A percentile compares a stretch with the other conserved stretches of the same genome.
Conservation (phyloP, 2,888 invertebrate species). For the Drosophila quinaria region DNA sequence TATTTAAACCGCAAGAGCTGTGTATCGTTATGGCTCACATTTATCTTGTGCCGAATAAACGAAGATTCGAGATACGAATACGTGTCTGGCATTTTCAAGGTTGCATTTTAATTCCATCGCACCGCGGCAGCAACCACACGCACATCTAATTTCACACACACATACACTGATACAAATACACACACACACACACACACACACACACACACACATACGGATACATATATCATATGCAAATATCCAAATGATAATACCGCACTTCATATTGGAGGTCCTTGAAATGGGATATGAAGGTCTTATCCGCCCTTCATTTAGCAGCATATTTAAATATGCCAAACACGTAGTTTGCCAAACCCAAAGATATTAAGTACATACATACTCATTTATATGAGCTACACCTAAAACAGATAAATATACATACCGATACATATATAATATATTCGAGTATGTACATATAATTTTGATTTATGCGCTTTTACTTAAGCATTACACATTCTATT, state of each 20-base stretch:
- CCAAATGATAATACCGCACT: conserved; percentile 73
- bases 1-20: conserved; percentile 15
- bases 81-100: conserved; percentile 79
- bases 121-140: conserved; percentile 18
- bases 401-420: background rate
- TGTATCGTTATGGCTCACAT: conserved; percentile 42
- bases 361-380: conserved; percentile 12
- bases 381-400: conserved; percentile 10
- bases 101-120: conserved; percentile 66
- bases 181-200: conserved; percentile 30
- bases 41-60: conserved; percentile 57
- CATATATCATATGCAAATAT: conserved; percentile 66
- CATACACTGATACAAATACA: conserved; percentile 4
- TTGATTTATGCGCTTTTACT: conserved; percentile 67
- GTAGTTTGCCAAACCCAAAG: conserved; percentile 43
- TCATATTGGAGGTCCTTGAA: conserved; percentile 66
- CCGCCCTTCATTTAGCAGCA: conserved; percentile 64
- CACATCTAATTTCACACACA: conserved; percentile 38
- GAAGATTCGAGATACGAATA: conserved; percentile 30
- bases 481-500: conserved; percentile 54
- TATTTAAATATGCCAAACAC: conserved; percentile 72
- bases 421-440: conserved; percentile 11
- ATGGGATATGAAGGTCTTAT: conserved; percentile 45
- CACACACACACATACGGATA: conserved; percentile 12
- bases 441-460: conserved; percentile 20